Base-by-base conservation (phyloP, 2,113 vertebrate genomes). In the Aspiorhynchus laticeps region DNA sequence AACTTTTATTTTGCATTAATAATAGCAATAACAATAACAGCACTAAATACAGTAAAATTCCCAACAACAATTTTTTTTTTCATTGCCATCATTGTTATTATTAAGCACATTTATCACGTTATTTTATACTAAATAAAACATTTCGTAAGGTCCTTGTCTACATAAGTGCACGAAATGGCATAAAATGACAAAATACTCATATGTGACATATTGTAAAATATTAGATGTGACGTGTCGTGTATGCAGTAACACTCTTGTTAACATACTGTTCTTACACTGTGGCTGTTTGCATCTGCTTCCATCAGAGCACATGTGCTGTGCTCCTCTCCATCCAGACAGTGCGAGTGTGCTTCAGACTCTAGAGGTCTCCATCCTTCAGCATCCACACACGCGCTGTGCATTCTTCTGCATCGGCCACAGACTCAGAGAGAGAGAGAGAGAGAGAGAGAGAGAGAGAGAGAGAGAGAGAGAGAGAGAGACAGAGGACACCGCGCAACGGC, bases 281-380 rank as follows among this genome's bases (percentile, higher is more conserved):
- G 31, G 56, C 77, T 33, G 43, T 88, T 83, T 71, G 53, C 53
- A 84, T 51, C 36, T 11, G 12, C 33, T 63, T 14, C 33, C 21
- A 41, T 56, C 80, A 43, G 59, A 48, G 69, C 69, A 69, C 51
- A 59, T 85, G 28, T 28, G 36, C 48, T 46, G 28, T 36, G 48
- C 26, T 31, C 67, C 80, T 83, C 48, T 85, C 86, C 91, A 92
- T 89, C 80, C 88, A 85, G 85, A 75, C 67, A 85, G 83, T 80
- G 87, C 71, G 59, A 88, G 87, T 93, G 90, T 93, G 91, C 90
- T 94, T 93, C 90, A 89, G 93, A 95, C 95, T 96, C 93, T 95
- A 96, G 95, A 94, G 95, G 94, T 96, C 95, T 94, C 94, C 95
- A 94, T 96, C 94, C 94, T 94, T 94, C 94, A 92, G 91, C 93